Base-by-base conservation (phyloP, 2,888 invertebrate species). In the Laspeyria flexula region DNA sequence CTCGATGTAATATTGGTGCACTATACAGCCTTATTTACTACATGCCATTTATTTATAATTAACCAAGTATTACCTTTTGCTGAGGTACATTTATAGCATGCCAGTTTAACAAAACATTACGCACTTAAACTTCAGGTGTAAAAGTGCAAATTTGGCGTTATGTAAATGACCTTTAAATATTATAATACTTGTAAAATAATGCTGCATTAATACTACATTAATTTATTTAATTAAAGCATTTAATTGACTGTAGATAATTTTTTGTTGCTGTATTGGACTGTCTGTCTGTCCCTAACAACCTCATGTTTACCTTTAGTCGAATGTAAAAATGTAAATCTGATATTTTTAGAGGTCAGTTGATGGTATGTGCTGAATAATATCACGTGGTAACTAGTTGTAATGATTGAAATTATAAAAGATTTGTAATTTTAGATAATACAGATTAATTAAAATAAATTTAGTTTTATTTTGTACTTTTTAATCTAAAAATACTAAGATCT, bases 381-480 rank as follows among this genome's bases (percentile, higher is more conserved):
- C 83, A 86, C 76, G 77, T 78, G 79, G 71, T 77, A 81, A 77
- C 77, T 88, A 87, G 85, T 76, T 84, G 78, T 83, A 85, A 85
- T 81, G 75, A 83, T 81, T 79, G 83, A 88, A 86, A 85, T 80
- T 86, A 88, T 86, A 73, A 85, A 88, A 88, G 85, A 88, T 92
- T 91, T 90, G 90, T 91, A 92, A 91, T 87, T 89, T 91, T 90
- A 91, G 90, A 87, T 84, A 88, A 89, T 90, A 87, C 84, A 87
- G 78, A 83, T 77, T 82, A 83, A 86, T 83, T 80, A 83, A 76
- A 83, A 77, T 75, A 81, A 13, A 23, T 3, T 18, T 54, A 57
- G 63, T 73, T 75, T 77, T 35, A 65, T 70, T 77, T 66, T 2
- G 10, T 3, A n/a, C 30, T 3, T 11, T n/a, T n/a, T n/a, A n/a